phyloP scores from a whole-genome alignment of 2,113 vertebrate species.

The Gasterosteus nipponicus region DNA sequence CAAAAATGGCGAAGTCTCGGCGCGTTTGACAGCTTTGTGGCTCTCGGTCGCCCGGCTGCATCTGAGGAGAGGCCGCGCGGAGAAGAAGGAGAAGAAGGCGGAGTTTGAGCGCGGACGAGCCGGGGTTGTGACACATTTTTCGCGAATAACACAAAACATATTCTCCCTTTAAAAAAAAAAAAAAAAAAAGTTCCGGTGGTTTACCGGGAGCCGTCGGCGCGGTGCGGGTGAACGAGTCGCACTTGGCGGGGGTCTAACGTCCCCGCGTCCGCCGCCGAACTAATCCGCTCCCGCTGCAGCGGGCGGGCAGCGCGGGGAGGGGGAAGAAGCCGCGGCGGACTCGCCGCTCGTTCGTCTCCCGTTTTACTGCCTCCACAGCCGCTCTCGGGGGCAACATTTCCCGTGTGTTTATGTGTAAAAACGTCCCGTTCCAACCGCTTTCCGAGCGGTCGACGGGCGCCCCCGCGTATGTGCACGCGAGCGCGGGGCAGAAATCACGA shows the following conservation, averaged over 20 bases:
- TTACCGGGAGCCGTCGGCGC: slow-evolving; percentile 5
- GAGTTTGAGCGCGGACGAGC: slow-evolving; percentile 75
- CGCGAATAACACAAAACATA: slow-evolving; percentile 66
- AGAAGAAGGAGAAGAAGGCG: slow-evolving; percentile 85
- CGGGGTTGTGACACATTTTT: slow-evolving; percentile 75
- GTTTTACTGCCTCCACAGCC: neutral
- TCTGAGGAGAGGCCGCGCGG: slow-evolving; percentile 81
- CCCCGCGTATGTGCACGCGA: too few relatives aligned
- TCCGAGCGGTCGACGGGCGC: neutral
- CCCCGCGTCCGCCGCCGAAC: slow-evolving; percentile 33
- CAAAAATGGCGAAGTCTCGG: slow-evolving; percentile 72
- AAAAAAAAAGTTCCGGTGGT: slow-evolving; percentile 11
- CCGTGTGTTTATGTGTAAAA: fast-evolving
- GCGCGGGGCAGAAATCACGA: slow-evolving; percentile 57
- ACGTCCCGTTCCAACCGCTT: too few relatives aligned
- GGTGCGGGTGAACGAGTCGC: neutral
- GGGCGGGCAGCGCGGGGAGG: slow-evolving; percentile 39
- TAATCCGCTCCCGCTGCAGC: slow-evolving; percentile 24
- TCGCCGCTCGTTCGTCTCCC: slow-evolving; percentile 16
- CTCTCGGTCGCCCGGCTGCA: slow-evolving; percentile 72
- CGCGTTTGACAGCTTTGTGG: slow-evolving; percentile 79
- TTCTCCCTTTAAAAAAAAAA: slow-evolving; percentile 17
- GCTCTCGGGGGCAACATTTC: neutral
- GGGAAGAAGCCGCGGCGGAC: slow-evolving; percentile 48
- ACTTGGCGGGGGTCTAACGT: slow-evolving; percentile 1